Base-by-base conservation (phyloP, 37 sponge, comb jelly and placozoan genomes). In the Ephydatia muelleri region DNA sequence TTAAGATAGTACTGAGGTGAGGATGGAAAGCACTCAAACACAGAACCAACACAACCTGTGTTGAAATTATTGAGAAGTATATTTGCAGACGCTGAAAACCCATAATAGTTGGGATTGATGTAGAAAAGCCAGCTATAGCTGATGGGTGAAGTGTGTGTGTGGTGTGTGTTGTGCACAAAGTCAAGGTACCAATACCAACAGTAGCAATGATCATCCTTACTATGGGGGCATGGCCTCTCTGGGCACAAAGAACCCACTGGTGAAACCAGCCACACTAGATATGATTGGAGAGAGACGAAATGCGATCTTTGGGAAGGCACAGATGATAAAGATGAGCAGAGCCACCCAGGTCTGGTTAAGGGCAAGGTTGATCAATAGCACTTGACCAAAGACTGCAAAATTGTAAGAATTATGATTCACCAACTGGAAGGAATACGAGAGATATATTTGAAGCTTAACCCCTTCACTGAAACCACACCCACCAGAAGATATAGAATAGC, bases 201-300 rank as follows among this genome's bases (percentile, higher is more conserved):
- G 1, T 14, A 57, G 16, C 16, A 11, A 21, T 40, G 5, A 70
- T 23, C 34, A 83, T 13, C 64, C 88, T 78, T 91, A 93, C 91
- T 71, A 83, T 67, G 75, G 72, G 26, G 75, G 78, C 79, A 94
- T 88, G 2, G 68, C 73, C 9, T 76, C 66, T 16, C 77, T 65
- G 34, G 95, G 95, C 3, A 94, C 81, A 75, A 97, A 94, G 87
- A 97, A 97, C 9, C 97, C 97, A 79, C 95, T 90, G 38, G 93
- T 93, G 84, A 97, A 97, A 4, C 97, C 97, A 30, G 89, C 86
- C 0, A 93, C 87, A 49, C 85, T 77, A 8, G 95, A 68, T 19
- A 94, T 69, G 57, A 91, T 72, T 0, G 97, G 93, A 2, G 97
- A 97, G 9, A 97, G 48, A 2, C 93, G 65, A 35, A 84, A 72